Base-by-base conservation (phyloP, 1,140 invertebrate genomes). In the Calycopis cecrops region DNA sequence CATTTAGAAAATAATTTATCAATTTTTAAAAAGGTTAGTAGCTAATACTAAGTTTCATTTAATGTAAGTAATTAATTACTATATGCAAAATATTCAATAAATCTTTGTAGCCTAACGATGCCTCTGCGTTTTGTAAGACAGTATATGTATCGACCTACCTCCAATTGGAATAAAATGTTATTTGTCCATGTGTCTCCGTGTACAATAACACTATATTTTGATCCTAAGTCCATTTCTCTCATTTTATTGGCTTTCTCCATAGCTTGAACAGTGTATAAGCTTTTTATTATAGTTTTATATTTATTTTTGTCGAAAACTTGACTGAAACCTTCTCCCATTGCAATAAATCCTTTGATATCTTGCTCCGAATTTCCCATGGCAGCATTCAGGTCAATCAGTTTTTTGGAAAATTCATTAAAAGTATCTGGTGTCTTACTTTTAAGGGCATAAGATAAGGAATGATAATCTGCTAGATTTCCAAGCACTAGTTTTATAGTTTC, bases 381-480 rank as follows among this genome's bases (percentile, higher is more conserved):
- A 9, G 14, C 51, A 42, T 59, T 54, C 14, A 57, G 42, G 51
- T 69, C 55, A 4, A 54, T 14, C 6, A 69, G 50, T 21, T 54
- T 55, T n/a, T 38, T 17, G 3, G 40, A 34, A 35, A 58, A 53
- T 16, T 51, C 37, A 4, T 58, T 34, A 55, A 40, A 65, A 9
- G 18, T 53, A 16, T 62, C 51, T 16, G 59, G 65, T 38, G 61
- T 51, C 42, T 52, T 50, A 11, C 58, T 0, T 50, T 48, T 57
- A 9, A 66, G 44, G 9, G 48, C 67, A 48, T 44, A 66, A 3
- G 67, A 65, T 9, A 70, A 47, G 0, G 62, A 64, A 52, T 70
- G 62, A 11, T 52, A 57, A 12, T 48, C 59, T 4, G 67, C 65
- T 35, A 70, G 52, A 12, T 57, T 53, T 16, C 54, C 57, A 3